phyloP scores from a whole-genome alignment of 2,797 vertebrate genomes.

The Alca torda region DNA sequence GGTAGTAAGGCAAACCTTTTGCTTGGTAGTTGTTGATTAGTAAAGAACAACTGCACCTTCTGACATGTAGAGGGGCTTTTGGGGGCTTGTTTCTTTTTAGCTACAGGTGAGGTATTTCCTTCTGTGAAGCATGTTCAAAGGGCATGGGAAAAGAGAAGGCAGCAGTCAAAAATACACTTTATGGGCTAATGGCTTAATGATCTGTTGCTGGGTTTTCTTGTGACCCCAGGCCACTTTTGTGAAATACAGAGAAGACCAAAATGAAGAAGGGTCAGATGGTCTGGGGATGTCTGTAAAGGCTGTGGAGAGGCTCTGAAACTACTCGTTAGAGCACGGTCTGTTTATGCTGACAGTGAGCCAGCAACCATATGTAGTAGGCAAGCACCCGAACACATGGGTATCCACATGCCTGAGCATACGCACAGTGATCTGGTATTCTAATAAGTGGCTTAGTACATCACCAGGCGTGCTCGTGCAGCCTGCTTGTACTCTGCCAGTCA shows the following conservation, averaged over 20 bases:
- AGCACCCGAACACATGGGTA: background rate
- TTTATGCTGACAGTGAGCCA: background rate
- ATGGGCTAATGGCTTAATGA: background rate
- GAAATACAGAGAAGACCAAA: background rate
- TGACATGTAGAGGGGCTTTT: background rate
- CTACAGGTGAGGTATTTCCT: background rate
- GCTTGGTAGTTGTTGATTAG: background rate
- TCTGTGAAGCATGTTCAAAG: background rate
- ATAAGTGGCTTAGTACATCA: constrained; percentile 41
- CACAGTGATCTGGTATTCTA: background rate
- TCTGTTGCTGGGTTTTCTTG: background rate
- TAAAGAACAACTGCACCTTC: background rate
- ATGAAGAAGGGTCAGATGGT: background rate
- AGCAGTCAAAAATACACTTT: background rate
- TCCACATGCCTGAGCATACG: background rate
- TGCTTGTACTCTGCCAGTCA: background rate
- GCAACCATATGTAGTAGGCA: background rate
- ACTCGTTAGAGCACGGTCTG: accelerated
- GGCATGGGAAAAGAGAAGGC: background rate
- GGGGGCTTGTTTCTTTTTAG: background rate
- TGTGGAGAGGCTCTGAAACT: background rate
- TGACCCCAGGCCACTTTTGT: background rate
- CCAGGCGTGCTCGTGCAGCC: background rate
- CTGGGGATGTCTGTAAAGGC: background rate
- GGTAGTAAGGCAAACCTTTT: background rate